Evolutionary conservation across 1,140 invertebrate genomes (phyloP).

Genomic region (Trichogramma pretiosum): DNA sequence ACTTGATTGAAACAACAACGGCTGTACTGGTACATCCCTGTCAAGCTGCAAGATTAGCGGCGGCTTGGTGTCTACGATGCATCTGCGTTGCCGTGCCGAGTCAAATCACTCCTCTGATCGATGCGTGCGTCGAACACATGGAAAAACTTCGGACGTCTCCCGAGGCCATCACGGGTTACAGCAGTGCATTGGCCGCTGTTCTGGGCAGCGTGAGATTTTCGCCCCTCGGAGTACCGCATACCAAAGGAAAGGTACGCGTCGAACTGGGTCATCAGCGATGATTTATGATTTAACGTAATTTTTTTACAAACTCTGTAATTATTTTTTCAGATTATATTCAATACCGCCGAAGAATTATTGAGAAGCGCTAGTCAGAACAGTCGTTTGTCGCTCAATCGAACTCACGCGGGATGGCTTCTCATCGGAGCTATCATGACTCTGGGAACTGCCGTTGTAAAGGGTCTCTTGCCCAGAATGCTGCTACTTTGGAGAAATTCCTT

Average conservation of each 20-base stretch:
- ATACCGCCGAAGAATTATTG: constrained; percentile 92
- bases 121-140: constrained; percentile 76
- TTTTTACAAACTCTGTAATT: not conserved
- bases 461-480: constrained; percentile 83
- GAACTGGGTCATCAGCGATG: not conserved
- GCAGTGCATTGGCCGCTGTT: constrained; percentile 84
- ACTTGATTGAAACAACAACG: constrained; percentile 51
- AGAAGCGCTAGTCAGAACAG: constrained; percentile 96
- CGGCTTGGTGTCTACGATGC: constrained; percentile 88
- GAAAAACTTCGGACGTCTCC: constrained; percentile 84
- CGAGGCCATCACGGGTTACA: constrained; percentile 90
- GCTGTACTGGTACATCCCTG: constrained; percentile 87
- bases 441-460: constrained; percentile 79
- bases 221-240: constrained; percentile 91
- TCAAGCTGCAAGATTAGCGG: constrained; percentile 80
- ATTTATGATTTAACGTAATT: not conserved
- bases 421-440: constrained; percentile 95
- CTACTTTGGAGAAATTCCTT: constrained; percentile 97
- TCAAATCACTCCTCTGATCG: constrained; percentile 86
- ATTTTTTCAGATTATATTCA: constrained; percentile 72
- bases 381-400: constrained; percentile 85
- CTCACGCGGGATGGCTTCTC: constrained; percentile 94
- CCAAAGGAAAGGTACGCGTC: constrained; percentile 81
- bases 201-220: constrained; percentile 84
- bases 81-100: constrained; percentile 89